phyloP scores from a whole-genome alignment of 2,888 invertebrate species.

The Plebejus anna region DNA sequence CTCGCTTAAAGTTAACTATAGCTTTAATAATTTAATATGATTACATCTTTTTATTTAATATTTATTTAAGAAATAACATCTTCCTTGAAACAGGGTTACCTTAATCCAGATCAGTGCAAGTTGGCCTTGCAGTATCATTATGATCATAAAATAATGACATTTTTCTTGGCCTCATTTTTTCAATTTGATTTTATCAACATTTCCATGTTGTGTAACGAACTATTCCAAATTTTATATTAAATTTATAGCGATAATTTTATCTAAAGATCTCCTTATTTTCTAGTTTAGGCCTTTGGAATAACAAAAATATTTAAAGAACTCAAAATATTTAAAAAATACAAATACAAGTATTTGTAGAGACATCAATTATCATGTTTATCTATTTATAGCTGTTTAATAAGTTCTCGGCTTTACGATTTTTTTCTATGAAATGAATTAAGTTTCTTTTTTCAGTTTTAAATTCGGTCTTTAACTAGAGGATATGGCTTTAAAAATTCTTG shows the following conservation, averaged over 20 bases:
- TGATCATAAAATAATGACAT: not conserved
- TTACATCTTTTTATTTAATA: too few species aligned
- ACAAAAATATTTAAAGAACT: not conserved
- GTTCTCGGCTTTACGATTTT: too few species aligned
- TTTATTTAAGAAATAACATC: too few species aligned
- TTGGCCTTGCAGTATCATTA: not conserved
- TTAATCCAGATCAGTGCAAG: not conserved
- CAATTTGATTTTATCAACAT: not conserved
- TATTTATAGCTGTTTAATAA: too few species aligned
- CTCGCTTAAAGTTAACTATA: not conserved
- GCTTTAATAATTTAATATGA: not conserved
- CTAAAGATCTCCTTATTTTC: not conserved
- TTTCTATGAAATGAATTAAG: too few species aligned
- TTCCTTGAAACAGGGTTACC: too few species aligned
- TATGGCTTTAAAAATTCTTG: too few species aligned
- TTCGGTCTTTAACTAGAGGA: too few species aligned
- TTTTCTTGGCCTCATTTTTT: not conserved
- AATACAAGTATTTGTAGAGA: not conserved
- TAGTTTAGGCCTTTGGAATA: not conserved
- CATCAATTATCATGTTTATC: not conserved
- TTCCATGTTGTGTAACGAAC: not conserved
- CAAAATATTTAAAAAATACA: not conserved
- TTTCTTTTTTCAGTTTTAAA: too few species aligned
- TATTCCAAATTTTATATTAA: not conserved
- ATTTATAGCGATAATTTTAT: not conserved